A percentile compares a stretch with the other conserved stretches of the same genome.
Evolutionary conservation across 2,888 invertebrate genomes (phyloP).

Genomic region (Chrysolina haemoptera): DNA sequence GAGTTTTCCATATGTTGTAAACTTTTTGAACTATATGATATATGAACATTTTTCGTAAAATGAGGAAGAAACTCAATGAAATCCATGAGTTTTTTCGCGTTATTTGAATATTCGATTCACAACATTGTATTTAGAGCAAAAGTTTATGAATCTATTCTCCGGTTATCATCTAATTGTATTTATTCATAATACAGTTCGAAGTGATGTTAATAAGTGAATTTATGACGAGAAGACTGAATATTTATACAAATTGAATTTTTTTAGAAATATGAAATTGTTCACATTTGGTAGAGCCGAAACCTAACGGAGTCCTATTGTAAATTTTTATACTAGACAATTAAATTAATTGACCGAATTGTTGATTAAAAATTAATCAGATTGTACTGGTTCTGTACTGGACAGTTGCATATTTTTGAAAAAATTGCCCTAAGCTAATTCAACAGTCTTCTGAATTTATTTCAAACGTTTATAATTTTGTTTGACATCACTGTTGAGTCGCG

Average conservation of each 20-base stretch:
- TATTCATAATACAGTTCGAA: conserved; percentile 28
- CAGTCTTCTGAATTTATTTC: neutral
- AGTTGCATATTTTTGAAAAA: conserved; percentile 35
- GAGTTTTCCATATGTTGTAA: too few species aligned
- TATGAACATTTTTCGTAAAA: too few species aligned
- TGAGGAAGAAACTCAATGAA: too few species aligned
- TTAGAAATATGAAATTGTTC: conserved; percentile 50
- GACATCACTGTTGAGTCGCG: neutral
- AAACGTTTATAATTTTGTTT: neutral
- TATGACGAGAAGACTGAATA: conserved; percentile 61
- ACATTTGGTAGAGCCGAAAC: conserved; percentile 58
- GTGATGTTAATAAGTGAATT: conserved; percentile 55
- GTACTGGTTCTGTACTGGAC: conserved; percentile 55
- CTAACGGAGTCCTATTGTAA: conserved; percentile 56
- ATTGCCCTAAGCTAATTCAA: neutral
- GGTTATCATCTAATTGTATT: conserved; percentile 25
- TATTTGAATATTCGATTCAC: neutral
- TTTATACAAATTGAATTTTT: conserved; percentile 51
- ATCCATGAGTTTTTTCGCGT: too few species aligned
- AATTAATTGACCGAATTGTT: conserved; percentile 67
- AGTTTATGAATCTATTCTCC: neutral
- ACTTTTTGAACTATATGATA: too few species aligned
- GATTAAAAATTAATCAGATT: conserved; percentile 67
- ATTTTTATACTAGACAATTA: conserved; percentile 63
- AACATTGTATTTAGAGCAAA: conserved; percentile 23